These are phyloP conservation scores for Drosophila leonis DNA, from an alignment of 2,888 invertebrate genomes.

Conservation along the genomic window DNA sequence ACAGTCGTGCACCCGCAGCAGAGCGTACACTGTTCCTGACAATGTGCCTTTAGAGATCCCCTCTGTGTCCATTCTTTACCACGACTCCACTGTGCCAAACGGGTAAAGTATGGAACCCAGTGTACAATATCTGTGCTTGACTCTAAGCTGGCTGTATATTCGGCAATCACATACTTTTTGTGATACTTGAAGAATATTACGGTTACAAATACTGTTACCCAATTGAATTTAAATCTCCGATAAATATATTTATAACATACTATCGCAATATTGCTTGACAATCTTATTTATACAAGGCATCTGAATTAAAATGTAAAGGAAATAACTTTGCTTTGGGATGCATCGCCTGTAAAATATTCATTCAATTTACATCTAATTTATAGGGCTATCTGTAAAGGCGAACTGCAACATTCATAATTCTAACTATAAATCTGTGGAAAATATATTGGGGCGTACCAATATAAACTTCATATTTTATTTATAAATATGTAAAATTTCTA, in stretches of 20 bases:
- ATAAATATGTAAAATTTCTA: too few species aligned
- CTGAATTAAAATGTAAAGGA: too few species aligned
- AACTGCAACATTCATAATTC: too few species aligned
- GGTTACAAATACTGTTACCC: too few species aligned
- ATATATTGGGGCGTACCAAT: too few species aligned
- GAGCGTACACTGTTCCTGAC: conserved; percentile 12
- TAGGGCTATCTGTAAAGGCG: too few species aligned
- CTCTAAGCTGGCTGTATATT: not conserved
- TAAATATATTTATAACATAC: conserved; percentile 12
- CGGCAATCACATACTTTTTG: too few species aligned
- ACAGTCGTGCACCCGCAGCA: conserved; percentile 18
- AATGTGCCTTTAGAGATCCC: conserved; percentile 19
- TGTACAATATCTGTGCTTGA: not conserved
- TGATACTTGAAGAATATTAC: not conserved
- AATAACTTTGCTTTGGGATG: too few species aligned
- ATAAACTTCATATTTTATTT: too few species aligned
- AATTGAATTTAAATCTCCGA: conserved; percentile 3
- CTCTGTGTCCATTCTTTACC: conserved; percentile 22
- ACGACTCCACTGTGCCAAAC: conserved; percentile 16
- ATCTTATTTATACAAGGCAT: not conserved
- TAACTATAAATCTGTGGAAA: too few species aligned
- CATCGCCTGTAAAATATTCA: too few species aligned
- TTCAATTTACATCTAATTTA: too few species aligned
- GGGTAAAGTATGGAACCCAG: not conserved
- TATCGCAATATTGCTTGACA: conserved; percentile 13